Evolutionary conservation across 2,888 invertebrate genomes (phyloP), one percentile per base, ranked within the genome.

Genomic region (Agonopterix subpropinquella): DNA sequence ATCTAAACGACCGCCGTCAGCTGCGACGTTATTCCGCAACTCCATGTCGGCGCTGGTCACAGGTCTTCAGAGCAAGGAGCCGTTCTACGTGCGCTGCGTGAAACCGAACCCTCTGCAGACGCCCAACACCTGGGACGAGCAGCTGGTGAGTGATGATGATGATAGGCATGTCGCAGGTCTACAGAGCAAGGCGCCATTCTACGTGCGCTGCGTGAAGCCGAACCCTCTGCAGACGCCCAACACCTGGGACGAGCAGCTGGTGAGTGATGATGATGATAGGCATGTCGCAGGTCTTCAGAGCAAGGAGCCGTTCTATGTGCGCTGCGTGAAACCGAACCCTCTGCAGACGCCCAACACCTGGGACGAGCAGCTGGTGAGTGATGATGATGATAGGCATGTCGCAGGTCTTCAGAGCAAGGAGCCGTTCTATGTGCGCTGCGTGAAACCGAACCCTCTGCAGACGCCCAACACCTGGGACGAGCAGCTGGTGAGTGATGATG

Each of bases 31-130:
- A 48, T 99, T 99, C 91, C 97, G 98, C 79, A 95, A 93, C 74
- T 98, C 98, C 1, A 99, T 99, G 96, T 85, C 94, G 18, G 93
- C 96, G 43, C 90, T 99, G 50, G 97, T 98, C 41, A 89, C 93
- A 48, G 98, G 97, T 42, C 88, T 99, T 59, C 92, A 94, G 43
- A 94, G 92, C 77, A 99, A 98, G 89, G 97, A 97, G 74, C 98
- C 98, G 0, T 97, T 96, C 89, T 99, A 99, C 87, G 96, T 99
- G 56, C 93, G 99, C 52, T 99, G 99, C 79, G 94, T 99, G 69
- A 99, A 99, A 71, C 99, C 99, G 28, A 99, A 98, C 82, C 97
- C 98, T 65, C 91, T 95, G 47, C 99, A 99, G 88, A 94, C 96
- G 39, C 93, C 98, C 0, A 90, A 91, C 41, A 89, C 92, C 41